Evolutionary conservation across 2,888 invertebrate genomes (phyloP).

Genomic region (Diaprepes abbreviatus): DNA sequence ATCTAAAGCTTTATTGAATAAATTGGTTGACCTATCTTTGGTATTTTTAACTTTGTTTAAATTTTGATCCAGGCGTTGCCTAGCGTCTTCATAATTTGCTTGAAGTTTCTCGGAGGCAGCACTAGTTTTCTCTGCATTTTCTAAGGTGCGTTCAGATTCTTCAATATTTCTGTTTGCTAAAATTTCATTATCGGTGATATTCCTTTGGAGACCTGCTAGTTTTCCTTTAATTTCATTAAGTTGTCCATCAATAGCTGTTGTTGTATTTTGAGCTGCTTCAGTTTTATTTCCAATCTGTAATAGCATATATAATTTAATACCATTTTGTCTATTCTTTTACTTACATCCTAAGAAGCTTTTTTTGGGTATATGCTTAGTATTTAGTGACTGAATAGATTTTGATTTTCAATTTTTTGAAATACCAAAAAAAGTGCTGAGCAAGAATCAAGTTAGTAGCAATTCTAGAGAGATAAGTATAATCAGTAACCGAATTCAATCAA

Average conservation of each 20-base stretch:
- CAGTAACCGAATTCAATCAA: too few relatives aligned
- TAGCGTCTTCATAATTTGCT: slow-evolving; percentile 79
- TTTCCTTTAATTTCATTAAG: slow-evolving; percentile 80
- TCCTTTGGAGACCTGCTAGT: slow-evolving; percentile 73
- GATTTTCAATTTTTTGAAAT: too few relatives aligned
- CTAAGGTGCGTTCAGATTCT: slow-evolving; percentile 80
- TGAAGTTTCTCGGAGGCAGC: slow-evolving; percentile 76
- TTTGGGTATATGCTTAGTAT: too few relatives aligned
- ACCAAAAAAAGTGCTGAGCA: too few relatives aligned
- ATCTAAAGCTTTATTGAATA: slow-evolving; percentile 85
- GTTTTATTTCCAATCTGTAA: slow-evolving; percentile 86
- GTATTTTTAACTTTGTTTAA: slow-evolving; percentile 83
- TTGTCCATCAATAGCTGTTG: slow-evolving; percentile 82
- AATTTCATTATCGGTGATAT: slow-evolving; percentile 85
- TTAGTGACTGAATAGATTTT: too few relatives aligned
- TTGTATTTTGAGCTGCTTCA: slow-evolving; percentile 82
- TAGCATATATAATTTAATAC: too few relatives aligned
- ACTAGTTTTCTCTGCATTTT: slow-evolving; percentile 79
- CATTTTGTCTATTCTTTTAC: too few relatives aligned
- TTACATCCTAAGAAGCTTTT: too few relatives aligned
- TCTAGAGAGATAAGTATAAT: too few relatives aligned
- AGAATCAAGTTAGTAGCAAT: too few relatives aligned
- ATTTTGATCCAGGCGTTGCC: slow-evolving; percentile 79
- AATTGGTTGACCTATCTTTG: slow-evolving; percentile 81
- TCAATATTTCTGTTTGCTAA: slow-evolving; percentile 86